Conservation (phyloP, 2,888 invertebrate genomes). For the Tyria jacobaeae region DNA sequence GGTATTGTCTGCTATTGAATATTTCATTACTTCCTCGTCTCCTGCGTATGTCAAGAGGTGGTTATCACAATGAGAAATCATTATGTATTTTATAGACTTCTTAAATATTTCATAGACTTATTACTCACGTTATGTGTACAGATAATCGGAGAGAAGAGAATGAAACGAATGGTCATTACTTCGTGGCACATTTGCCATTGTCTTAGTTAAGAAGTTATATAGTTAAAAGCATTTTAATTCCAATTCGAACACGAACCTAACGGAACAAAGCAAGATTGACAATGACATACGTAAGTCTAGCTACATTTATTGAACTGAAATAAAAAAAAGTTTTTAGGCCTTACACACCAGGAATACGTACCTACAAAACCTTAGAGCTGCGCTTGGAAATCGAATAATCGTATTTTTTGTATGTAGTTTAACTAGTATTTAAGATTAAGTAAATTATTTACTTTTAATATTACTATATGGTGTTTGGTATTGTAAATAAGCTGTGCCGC, state of each 20-base stretch:
- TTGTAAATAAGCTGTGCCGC: too few species aligned
- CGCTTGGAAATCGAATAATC: not conserved
- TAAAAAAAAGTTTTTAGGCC: slow-evolving; percentile 11
- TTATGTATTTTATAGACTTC: slow-evolving; percentile 24
- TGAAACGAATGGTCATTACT: not conserved
- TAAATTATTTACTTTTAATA: too few species aligned
- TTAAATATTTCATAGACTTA: not conserved
- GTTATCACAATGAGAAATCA: slow-evolving; percentile 27
- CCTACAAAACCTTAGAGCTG: not conserved
- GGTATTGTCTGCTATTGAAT: slow-evolving; percentile 46
- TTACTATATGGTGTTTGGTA: too few species aligned
- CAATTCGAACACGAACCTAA: slow-evolving; percentile 2
- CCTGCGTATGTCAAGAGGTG: slow-evolving; percentile 25
- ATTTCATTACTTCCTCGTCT: slow-evolving; percentile 41
- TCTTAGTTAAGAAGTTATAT: not conserved
- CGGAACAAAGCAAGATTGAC: slow-evolving; percentile 13
- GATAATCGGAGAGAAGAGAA: not conserved
- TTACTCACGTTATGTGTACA: not conserved
- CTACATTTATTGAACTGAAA: slow-evolving; percentile 11
- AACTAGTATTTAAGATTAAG: too few species aligned
- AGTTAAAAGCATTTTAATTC: slow-evolving; percentile 6
- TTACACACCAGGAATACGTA: not conserved
- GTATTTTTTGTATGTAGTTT: not conserved
- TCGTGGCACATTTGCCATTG: not conserved
- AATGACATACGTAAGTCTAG: slow-evolving; percentile 17